A percentile compares a stretch with the other conserved stretches of the same genome.
Evolutionary conservation across 2,113 vertebrate species (phyloP).

Genomic region (Rostratula benghalensis): DNA sequence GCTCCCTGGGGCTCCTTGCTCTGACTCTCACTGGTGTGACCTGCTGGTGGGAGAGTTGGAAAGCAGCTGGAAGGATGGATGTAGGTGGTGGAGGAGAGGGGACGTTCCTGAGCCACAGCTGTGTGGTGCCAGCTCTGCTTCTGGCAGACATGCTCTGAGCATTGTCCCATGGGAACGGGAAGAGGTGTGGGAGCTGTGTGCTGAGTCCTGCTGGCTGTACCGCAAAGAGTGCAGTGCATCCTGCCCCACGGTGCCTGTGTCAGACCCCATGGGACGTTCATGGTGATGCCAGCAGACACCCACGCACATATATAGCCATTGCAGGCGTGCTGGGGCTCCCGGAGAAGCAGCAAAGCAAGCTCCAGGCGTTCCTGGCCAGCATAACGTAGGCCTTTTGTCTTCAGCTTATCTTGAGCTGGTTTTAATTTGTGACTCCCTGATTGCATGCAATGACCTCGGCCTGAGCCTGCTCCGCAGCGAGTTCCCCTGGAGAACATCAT

Average conservation of each 20-base stretch:
- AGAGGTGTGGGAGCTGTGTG: not conserved
- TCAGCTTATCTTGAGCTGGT: conserved; percentile 32
- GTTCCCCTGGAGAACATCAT: conserved; percentile 15
- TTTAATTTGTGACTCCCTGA: conserved; percentile 41
- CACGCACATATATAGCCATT: rapidly evolving
- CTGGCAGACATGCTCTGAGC: not conserved
- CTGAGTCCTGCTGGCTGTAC: not conserved
- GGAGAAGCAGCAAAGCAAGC: not conserved
- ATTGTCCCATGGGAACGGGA: rapidly evolving
- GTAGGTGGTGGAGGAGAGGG: not conserved
- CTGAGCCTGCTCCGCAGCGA: not conserved
- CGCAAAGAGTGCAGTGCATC: rapidly evolving
- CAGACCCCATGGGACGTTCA: rapidly evolving
- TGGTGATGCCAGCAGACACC: not conserved
- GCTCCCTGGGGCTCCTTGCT: not conserved
- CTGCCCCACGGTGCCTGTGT: rapidly evolving
- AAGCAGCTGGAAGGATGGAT: not conserved
- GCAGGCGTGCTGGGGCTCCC: not conserved
- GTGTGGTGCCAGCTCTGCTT: not conserved
- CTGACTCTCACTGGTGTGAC: not conserved
- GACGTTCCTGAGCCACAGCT: rapidly evolving
- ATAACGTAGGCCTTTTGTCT: not conserved
- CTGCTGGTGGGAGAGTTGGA: not conserved
- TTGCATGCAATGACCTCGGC: conserved; percentile 15
- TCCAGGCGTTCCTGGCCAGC: not conserved